Evolutionary conservation across 2,888 invertebrate genomes (phyloP), one percentile per base, ranked within the genome.

Genomic region (Zygothrica quintamaculata): DNA sequence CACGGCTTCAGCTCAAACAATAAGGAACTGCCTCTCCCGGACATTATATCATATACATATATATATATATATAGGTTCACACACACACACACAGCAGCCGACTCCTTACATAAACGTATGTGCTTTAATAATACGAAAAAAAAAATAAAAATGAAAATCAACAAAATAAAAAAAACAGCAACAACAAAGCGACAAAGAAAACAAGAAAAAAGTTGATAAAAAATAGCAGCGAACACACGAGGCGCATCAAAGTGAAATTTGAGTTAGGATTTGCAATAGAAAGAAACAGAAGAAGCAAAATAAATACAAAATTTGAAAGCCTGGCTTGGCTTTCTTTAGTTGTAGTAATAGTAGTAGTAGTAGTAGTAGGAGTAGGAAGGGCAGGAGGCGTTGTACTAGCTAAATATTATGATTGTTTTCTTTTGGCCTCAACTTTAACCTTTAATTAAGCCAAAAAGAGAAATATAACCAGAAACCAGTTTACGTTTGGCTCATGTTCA

Each of bases 71-170:
- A 11, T 55, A 29, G 56, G 31, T 48, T 12, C 31, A 47, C 56
- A 34, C 55, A 52, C 26, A 50, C 68, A 48, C 13, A 51, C 44
- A 18, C 72, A 74, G 67, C 70, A 64, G 84, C 75, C 48, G 76
- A 65, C 71, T 79, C 65, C 79, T 85, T 79, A 86, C 84, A 84
- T 84, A 86, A 65, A 47, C 64, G 26, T 72, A 57, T 82, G 86
- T 79, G 78, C 86, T 65, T 78, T 71, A 12, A 68, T 79, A 79
- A 31, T 53, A 56, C 36, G 33, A 34, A 52, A 16, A 18, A 33
- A 11, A 53, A 4, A 47, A 15, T 25, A 5, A 15, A 29, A 36
- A 31, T 31, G 22, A 9, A 37, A 13, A 50, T 69, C 36, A 69
- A 37, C 26, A 52, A 59, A 42, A 34, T 55, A 52, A 37, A 13